Percentiles rank a stretch among this genome's conserved stretches.
Conservation (phyloP, 2,888 invertebrate species). For the Spodoptera exigua region DNA sequence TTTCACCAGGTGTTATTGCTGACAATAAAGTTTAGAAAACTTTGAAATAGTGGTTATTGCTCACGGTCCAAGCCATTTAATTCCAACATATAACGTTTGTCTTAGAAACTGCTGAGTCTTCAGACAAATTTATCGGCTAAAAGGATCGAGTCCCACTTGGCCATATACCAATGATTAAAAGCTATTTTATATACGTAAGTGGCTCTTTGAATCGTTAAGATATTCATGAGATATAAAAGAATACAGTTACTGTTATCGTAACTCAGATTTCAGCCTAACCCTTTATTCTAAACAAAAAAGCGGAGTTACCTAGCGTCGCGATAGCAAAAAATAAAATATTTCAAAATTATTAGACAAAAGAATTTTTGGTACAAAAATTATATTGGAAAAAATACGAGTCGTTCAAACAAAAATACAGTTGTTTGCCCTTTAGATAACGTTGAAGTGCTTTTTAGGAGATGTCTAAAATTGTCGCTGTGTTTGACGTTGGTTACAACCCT, state of each 20-base stretch:
- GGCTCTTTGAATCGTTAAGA: conserved; percentile 9
- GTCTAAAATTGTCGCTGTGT: conserved; percentile 19
- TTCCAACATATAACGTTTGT: conserved; percentile 8
- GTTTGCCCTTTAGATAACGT: conserved; percentile 32
- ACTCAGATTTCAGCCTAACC: conserved; percentile 2
- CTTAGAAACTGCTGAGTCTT: conserved; percentile 27
- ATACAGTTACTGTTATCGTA: conserved; percentile 4
- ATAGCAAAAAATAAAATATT: conserved; percentile 8
- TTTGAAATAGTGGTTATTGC: conserved; percentile 1
- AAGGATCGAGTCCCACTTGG: conserved; percentile 39
- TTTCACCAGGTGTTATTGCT: not conserved
- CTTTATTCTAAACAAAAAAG: not conserved
- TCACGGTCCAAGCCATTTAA: conserved; percentile 22
- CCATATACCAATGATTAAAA: conserved; percentile 32
- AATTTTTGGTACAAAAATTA: conserved; percentile 2
- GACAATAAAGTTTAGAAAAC: not conserved
- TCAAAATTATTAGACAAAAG: conserved; percentile 3
- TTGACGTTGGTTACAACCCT: conserved; percentile 14
- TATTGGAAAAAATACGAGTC: conserved; percentile 1
- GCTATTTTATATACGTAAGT: conserved; percentile 21
- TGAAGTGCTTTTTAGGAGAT: conserved; percentile 27
- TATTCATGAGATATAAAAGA: conserved; percentile 21
- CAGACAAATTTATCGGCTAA: conserved; percentile 29
- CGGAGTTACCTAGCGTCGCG: not conserved
- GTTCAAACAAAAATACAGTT: conserved; percentile 11